Conservation (phyloP, 2,888 invertebrate genomes). For the Phaedon cochleariae region DNA sequence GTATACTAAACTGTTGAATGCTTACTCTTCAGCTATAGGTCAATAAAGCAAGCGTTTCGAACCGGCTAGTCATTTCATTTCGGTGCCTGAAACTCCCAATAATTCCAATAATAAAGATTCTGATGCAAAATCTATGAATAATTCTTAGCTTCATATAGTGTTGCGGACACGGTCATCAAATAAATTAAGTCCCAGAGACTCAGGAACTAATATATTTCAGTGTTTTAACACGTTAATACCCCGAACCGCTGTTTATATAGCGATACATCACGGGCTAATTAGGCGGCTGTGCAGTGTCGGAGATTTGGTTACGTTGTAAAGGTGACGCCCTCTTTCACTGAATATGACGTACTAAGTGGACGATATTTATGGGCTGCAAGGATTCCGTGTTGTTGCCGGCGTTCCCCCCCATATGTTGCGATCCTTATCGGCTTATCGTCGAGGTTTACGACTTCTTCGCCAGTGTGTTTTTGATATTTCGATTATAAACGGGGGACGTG, state of each 20-base stretch:
- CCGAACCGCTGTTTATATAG: background rate
- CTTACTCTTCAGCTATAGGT: no score
- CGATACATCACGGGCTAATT: background rate
- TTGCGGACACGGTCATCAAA: no score
- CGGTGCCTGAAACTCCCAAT: no score
- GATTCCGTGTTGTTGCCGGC: conserved; percentile 54
- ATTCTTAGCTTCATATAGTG: no score
- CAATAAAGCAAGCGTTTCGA: no score
- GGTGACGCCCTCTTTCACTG: conserved; percentile 53
- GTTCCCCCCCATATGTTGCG: background rate
- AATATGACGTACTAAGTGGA: conserved; percentile 57
- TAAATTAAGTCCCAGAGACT: background rate
- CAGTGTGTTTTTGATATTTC: background rate
- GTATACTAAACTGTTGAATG: no score
- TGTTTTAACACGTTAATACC: background rate
- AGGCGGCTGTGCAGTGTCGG: background rate
- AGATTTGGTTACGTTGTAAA: background rate
- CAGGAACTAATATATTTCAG: conserved; percentile 1
- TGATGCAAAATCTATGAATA: no score
- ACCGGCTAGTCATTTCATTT: no score
- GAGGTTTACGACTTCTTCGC: background rate
- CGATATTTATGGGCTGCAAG: conserved; percentile 55
- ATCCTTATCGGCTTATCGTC: background rate
- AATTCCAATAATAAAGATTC: no score
- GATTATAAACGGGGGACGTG: background rate